phyloP scores from a whole-genome alignment of 2,888 invertebrate species.

The Strigamia transsilvanica region DNA sequence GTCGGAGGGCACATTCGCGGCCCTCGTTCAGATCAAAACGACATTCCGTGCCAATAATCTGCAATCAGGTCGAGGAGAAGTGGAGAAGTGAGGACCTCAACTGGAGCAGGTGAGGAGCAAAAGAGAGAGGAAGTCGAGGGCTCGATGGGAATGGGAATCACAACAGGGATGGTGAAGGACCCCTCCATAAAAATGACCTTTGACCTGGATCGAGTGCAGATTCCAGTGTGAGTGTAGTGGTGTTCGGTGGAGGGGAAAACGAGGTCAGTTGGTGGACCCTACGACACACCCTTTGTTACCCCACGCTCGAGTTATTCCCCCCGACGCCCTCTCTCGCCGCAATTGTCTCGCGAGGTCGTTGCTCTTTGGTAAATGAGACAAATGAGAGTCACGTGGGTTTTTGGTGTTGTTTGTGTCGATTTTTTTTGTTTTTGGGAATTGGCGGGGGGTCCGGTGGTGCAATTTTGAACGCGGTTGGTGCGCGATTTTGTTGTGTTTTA shows the following conservation, averaged over 20 bases:
- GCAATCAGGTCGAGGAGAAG: conserved; percentile 3
- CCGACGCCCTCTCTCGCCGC: too few relatives aligned
- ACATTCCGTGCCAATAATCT: conserved; percentile 25
- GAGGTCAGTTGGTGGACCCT: too few relatives aligned
- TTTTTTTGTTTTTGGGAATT: not conserved
- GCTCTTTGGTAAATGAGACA: too few relatives aligned
- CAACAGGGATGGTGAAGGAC: not conserved
- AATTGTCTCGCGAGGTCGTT: too few relatives aligned
- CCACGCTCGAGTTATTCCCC: too few relatives aligned
- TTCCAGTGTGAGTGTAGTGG: too few relatives aligned
- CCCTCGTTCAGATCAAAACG: not conserved
- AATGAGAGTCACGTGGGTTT: not conserved
- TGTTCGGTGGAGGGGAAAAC: too few relatives aligned
- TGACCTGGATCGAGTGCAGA: too few relatives aligned
- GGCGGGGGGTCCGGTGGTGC: not conserved
- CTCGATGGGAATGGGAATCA: not conserved
- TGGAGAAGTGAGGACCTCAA: not conserved
- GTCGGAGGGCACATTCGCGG: not conserved
- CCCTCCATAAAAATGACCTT: not conserved
- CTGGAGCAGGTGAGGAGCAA: not conserved
- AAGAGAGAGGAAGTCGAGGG: not conserved
- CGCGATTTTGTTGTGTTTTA: not conserved
- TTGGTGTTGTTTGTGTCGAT: not conserved
- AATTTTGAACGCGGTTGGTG: not conserved
- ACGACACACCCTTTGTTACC: too few relatives aligned